A percentile compares a stretch with the other conserved stretches of the same genome.
Conservation (phyloP, 2,888 invertebrate species). For the Ornithoptera alexandrae region DNA sequence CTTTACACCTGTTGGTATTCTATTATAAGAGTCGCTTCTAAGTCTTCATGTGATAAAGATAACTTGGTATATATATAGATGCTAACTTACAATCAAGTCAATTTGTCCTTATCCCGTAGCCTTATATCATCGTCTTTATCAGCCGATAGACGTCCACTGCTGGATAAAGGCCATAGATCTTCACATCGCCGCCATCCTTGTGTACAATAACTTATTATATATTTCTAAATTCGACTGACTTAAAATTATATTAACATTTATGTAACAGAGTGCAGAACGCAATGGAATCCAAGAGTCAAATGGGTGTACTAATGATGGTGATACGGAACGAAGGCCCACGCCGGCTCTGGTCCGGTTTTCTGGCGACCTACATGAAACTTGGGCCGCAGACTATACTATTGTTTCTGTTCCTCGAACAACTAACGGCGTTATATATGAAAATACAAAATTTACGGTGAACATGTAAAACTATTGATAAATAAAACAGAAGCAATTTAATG, state of each 20-base stretch:
- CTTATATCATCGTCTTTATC: too few species aligned
- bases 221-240: background rate
- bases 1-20: too few species aligned
- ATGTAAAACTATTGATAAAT: background rate
- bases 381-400: slow-evolving; percentile 98
- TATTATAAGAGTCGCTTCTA: too few species aligned
- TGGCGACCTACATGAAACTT: slow-evolving; percentile 95
- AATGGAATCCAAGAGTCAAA: slow-evolving; percentile 86
- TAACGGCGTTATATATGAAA: slow-evolving; percentile 81
- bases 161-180: too few species aligned
- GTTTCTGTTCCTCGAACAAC: slow-evolving; percentile 96
- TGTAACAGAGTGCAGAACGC: slow-evolving; percentile 94
- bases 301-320: slow-evolving; percentile 88
- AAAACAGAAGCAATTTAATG: background rate
- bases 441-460: background rate
- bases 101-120: too few species aligned
- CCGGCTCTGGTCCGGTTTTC: slow-evolving; percentile 97
- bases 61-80: too few species aligned
- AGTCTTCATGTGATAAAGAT: too few species aligned
- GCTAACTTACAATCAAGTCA: too few species aligned
- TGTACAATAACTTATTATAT: too few species aligned
- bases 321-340: slow-evolving; percentile 93
- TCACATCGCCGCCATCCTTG: too few species aligned
- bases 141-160: too few species aligned
- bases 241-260: background rate